Conservation (phyloP, 2,797 vertebrate genomes). For the Glyptemys insculpta region DNA sequence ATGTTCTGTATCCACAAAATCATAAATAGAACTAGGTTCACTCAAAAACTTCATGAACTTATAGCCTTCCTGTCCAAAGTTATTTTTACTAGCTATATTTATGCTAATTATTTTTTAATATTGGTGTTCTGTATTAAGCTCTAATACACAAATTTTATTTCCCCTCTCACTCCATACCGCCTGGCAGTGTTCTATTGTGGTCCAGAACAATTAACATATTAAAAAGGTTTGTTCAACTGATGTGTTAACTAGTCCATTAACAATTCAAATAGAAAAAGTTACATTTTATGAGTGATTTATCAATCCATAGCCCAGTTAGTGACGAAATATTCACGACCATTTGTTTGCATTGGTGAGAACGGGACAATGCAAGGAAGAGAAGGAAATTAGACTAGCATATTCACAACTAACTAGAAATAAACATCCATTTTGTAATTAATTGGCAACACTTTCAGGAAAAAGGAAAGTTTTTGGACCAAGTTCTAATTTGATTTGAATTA, state of each 20-base stretch:
- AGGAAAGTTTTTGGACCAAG: background rate
- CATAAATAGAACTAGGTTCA: background rate
- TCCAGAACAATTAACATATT: slow-evolving; percentile 14
- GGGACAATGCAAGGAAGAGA: background rate
- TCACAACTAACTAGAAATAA: background rate
- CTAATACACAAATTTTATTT: background rate
- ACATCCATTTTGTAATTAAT: background rate
- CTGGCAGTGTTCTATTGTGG: slow-evolving; percentile 4
- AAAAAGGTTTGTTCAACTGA: slow-evolving; percentile 17
- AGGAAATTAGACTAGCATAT: background rate
- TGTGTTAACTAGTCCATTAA: slow-evolving; percentile 3
- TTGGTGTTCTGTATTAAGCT: background rate
- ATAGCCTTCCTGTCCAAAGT: background rate
- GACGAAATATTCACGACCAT: background rate
- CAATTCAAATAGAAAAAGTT: background rate
- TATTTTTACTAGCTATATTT: slow-evolving; percentile 19
- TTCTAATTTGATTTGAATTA: slow-evolving; percentile 22
- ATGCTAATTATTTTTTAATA: background rate
- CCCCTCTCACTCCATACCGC: slow-evolving; percentile 13
- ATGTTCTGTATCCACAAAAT: background rate
- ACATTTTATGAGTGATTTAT: background rate
- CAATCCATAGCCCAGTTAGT: background rate
- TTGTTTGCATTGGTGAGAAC: background rate
- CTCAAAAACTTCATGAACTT: background rate
- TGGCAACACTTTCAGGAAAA: background rate